Evolutionary conservation across 2,797 vertebrate genomes (phyloP), one percentile per base, ranked within the genome.

Genomic region (Dipus sagitta): DNA sequence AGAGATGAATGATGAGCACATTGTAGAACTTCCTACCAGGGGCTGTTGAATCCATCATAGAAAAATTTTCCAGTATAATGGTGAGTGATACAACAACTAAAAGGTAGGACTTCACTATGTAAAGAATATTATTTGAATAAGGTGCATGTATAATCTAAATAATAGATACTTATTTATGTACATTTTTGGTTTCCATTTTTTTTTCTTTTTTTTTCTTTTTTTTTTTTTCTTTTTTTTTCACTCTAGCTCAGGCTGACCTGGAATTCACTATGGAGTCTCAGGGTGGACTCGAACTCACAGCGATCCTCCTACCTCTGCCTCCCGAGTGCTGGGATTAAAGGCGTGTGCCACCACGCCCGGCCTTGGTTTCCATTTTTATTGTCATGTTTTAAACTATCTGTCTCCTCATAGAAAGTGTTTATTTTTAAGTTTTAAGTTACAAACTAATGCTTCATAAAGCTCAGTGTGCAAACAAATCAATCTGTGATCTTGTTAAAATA

Each of bases 401-500:
- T 75, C 79, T 93, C n/a, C 42, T 47, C 42, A 62, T 12, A 74
- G n/a, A 87, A 60, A 72, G 1, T 79, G 70, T 3, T 82, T 54
- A 84, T 62, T 58, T 79, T 83, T 65, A 30, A 67, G 15, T 86
- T 92, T 95, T 64, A 60, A 88, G 81, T 28, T 90, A 23, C 32
- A 91, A 84, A 18, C 6, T 85, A 26, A 5, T 24, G 14, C 24
- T 87, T 91, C 11, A 64, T 17, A 75, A 92, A 65, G 9, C 88
- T 80, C 83, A 86, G 71, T 70, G 18, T 76, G 28, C 52, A 47
- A 74, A 23, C 11, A 81, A 76, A 95, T 92, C 88, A 92, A 64
- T 15, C 71, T 76, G 3, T 38, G 7, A 67, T 32, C 82, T 82
- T 94, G 12, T 88, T 79, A 88, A 95, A 87, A 92, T 58, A 14